phyloP scores from a whole-genome alignment of 2,888 invertebrate genomes.

The Drosophila fungiperda region DNA sequence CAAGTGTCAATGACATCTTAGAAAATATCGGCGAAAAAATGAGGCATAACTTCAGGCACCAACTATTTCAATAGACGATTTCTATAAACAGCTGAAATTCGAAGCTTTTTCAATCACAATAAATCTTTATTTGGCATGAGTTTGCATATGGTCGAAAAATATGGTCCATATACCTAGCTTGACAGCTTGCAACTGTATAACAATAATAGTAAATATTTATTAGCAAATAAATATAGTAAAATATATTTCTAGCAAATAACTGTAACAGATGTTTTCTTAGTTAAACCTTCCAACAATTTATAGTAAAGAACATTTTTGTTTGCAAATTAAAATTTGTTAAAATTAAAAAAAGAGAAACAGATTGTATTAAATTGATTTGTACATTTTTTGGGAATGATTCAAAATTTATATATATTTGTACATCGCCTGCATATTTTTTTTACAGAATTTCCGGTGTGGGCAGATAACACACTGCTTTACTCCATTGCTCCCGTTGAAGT shows the following conservation, averaged over 20 bases:
- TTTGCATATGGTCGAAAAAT: background rate
- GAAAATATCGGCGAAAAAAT: conserved; percentile 1
- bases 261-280: background rate
- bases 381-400: background rate
- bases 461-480: background rate
- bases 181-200: background rate
- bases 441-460: background rate
- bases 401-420: background rate
- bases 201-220: background rate
- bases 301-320: background rate
- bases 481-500: background rate
- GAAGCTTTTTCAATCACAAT: background rate
- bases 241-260: background rate
- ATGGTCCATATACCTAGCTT: background rate
- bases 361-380: background rate
- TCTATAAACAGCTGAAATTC: background rate
- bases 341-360: too few species aligned
- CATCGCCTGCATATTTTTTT: background rate
- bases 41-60: conserved; percentile 48
- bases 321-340: background rate
- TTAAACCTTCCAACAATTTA: background rate
- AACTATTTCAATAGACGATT: background rate
- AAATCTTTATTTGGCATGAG: background rate
- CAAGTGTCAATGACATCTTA: conserved; percentile 45
- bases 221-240: background rate